phyloP scores from a whole-genome alignment of 2,113 vertebrate genomes.

The Eurypyga helias region DNA sequence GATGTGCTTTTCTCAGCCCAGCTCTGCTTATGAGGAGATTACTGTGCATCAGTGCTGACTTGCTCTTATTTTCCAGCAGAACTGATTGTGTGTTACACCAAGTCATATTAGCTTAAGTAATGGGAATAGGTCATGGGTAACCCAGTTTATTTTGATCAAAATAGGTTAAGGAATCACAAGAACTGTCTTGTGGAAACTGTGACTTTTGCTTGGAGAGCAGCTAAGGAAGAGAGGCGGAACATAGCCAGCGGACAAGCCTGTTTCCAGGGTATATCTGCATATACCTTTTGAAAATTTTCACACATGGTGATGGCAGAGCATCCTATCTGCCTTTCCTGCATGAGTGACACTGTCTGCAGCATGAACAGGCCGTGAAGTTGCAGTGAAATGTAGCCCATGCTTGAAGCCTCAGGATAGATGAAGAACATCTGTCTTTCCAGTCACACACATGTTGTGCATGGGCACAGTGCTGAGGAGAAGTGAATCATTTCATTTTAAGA shows the following conservation, averaged over 20 bases:
- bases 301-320: not conserved
- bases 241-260: not conserved
- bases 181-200: not conserved
- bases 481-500: not conserved
- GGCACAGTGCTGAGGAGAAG: not conserved
- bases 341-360: not conserved
- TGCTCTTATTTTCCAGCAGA: constrained; percentile 43
- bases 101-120: not conserved
- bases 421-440: not conserved
- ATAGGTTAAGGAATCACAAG: not conserved
- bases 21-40: constrained; percentile 30
- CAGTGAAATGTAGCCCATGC: not conserved
- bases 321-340: not conserved
- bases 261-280: not conserved
- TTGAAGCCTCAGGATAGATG: not conserved
- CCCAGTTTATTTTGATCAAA: not conserved
- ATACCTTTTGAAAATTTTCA: not conserved
- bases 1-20: constrained; percentile 27
- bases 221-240: not conserved
- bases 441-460: not conserved
- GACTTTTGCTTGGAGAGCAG: not conserved
- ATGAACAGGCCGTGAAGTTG: not conserved
- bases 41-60: constrained; percentile 12
- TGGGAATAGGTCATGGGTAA: not conserved
- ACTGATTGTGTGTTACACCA: not conserved